These are phyloP conservation scores for Oryzias celebensis DNA, from an alignment of 2,113 vertebrate species.

Conservation along the genomic window DNA sequence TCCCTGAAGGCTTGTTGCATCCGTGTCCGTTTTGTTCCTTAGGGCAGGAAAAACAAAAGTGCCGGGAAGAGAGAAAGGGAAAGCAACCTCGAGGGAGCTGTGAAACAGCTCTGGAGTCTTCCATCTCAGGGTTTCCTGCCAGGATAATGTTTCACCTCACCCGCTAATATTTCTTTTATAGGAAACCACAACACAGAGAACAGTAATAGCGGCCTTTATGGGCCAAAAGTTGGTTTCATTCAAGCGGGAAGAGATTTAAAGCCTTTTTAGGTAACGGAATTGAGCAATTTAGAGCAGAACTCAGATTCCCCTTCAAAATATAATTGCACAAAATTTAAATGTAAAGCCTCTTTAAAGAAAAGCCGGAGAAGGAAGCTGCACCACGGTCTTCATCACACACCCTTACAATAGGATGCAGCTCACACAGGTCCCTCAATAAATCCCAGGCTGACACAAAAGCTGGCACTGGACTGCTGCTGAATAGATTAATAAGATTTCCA, in stretches of 20 bases:
- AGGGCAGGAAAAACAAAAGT: conserved; percentile 75
- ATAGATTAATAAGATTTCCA: conserved; percentile 99
- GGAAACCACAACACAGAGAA: conserved; percentile 54
- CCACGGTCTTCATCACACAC: conserved; percentile 66
- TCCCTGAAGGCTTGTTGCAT: conserved; percentile 78
- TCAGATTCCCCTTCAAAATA: conserved; percentile 22
- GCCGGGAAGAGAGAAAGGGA: conserved; percentile 56
- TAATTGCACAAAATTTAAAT: conserved; percentile 47
- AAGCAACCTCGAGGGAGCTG: conserved; percentile 70
- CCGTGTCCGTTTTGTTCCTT: conserved; percentile 71
- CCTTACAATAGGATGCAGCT: conserved; percentile 66
- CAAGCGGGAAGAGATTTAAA: conserved; percentile 27
- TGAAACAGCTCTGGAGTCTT: conserved; percentile 68
- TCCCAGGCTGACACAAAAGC: conserved; percentile 78
- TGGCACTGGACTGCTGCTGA: conserved; percentile 76
- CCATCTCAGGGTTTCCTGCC: conserved; percentile 63
- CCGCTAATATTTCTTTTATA: conserved; percentile 59
- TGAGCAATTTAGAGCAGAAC: conserved; percentile 24
- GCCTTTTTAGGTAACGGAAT: conserved; percentile 18
- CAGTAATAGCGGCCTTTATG: conserved; percentile 33
- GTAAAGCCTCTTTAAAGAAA: conserved; percentile 44
- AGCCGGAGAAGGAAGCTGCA: conserved; percentile 32
- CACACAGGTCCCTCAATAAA: conserved; percentile 78
- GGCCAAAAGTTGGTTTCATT: conserved; percentile 39
- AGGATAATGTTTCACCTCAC: conserved; percentile 73